These are phyloP conservation scores for Psophia crepitans DNA, from an alignment of 2,113 vertebrate species.

Conservation along the genomic window DNA sequence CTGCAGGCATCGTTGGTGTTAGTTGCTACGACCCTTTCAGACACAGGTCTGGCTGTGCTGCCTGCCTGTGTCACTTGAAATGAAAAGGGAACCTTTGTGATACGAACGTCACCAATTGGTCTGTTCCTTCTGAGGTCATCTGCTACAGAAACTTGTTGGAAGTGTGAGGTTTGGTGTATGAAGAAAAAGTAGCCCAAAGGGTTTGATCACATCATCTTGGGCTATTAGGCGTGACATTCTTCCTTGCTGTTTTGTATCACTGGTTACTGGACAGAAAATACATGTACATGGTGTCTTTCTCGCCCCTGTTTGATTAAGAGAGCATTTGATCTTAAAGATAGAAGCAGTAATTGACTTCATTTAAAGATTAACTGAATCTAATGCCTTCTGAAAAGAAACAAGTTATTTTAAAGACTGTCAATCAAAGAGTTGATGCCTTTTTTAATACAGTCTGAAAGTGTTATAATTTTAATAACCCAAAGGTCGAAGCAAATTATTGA, in stretches of 20 bases:
- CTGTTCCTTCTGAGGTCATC: neutral
- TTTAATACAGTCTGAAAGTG: slow-evolving; percentile 29
- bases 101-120: neutral
- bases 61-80: neutral
- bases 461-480: slow-evolving; percentile 50
- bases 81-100: neutral
- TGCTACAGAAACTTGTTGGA: neutral
- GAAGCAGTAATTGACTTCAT: slow-evolving; percentile 52
- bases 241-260: neutral
- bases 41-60: neutral
- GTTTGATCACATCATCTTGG: neutral
- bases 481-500: slow-evolving; percentile 47
- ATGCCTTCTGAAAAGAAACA: slow-evolving; percentile 46
- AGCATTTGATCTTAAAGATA: slow-evolving; percentile 54
- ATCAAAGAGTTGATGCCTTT: slow-evolving; percentile 29
- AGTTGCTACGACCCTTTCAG: neutral
- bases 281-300: neutral
- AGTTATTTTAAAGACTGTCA: slow-evolving; percentile 59
- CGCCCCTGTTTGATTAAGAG: neutral
- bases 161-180: neutral
- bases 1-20: neutral
- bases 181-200: neutral
- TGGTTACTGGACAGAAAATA: neutral
- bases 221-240: neutral
- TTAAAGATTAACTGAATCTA: slow-evolving; percentile 60